Evolutionary conservation across 2,888 invertebrate genomes (phyloP).

Genomic region (Leptinotarsa juncta): DNA sequence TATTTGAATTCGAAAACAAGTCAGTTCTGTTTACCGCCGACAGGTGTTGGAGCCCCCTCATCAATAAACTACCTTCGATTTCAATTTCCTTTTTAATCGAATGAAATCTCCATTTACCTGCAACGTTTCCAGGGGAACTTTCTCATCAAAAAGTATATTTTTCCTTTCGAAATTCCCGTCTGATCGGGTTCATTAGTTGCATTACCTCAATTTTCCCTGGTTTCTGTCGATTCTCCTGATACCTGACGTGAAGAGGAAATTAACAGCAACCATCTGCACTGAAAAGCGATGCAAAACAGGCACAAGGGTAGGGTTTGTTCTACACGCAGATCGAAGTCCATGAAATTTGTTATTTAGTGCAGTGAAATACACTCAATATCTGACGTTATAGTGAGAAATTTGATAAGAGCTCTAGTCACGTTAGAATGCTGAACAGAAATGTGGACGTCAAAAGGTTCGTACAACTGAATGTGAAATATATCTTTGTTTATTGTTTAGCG

Average conservation of each 20-base stretch:
- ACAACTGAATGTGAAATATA: too few relatives aligned
- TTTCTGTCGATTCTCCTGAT: neutral
- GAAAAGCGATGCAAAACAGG: neutral
- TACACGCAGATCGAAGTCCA: too few relatives aligned
- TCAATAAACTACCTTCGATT: neutral
- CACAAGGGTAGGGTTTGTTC: neutral
- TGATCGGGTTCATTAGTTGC: slow-evolving; percentile 5
- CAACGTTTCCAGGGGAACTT: neutral
- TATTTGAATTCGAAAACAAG: too few relatives aligned
- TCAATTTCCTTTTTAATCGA: neutral
- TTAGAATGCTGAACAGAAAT: too few relatives aligned
- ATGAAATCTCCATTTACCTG: neutral
- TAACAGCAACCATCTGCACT: slow-evolving; percentile 6
- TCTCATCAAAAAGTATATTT: slow-evolving; percentile 1
- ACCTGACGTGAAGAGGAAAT: neutral
- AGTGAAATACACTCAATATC: too few relatives aligned
- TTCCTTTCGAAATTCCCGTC: neutral
- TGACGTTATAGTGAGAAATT: too few relatives aligned
- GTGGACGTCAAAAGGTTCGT: too few relatives aligned
- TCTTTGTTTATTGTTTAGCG: too few relatives aligned
- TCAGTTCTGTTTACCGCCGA: neutral
- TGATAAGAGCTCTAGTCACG: too few relatives aligned
- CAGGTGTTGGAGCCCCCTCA: neutral
- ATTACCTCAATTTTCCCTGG: slow-evolving; percentile 2
- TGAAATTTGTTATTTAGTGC: too few relatives aligned